Percentiles rank a stretch among this genome's conserved stretches.
Conservation (phyloP, 2,113 vertebrate species). For the Pituophis catenifer region DNA sequence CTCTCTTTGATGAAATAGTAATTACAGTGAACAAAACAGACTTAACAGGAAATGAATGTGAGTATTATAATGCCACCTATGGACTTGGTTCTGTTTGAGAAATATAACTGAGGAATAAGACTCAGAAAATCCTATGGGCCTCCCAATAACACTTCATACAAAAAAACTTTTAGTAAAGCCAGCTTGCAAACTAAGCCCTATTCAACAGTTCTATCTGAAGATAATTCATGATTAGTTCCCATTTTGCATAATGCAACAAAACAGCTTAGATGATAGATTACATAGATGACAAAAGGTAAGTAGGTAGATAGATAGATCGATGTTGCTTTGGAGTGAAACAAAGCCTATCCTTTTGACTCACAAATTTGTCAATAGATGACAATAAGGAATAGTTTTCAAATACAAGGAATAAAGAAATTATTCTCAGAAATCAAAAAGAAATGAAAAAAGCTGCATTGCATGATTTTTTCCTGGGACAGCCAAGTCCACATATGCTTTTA, state of each 20-base stretch:
- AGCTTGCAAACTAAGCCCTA: background rate
- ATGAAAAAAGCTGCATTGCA: conserved; percentile 31
- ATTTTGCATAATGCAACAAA: background rate
- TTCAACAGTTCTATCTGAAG: background rate
- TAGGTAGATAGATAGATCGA: too few relatives aligned
- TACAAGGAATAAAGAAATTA: conserved; percentile 15
- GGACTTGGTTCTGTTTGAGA: background rate
- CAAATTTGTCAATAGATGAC: background rate
- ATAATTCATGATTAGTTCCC: background rate
- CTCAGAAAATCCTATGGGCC: background rate
- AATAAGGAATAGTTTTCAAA: conserved; percentile 14
- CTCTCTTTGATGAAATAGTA: background rate
- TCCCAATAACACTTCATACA: background rate
- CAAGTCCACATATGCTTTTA: conserved; percentile 15
- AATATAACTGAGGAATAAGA: background rate
- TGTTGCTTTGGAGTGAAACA: background rate
- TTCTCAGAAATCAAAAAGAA: background rate
- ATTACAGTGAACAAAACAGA: background rate
- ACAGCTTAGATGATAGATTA: background rate
- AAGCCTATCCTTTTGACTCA: background rate
- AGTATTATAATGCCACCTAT: background rate
- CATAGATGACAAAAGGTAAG: too few relatives aligned
- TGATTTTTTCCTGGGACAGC: background rate
- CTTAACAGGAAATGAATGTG: background rate
- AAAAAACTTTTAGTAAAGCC: background rate